Base-by-base conservation (phyloP, 2,888 invertebrate species). In the Acleris laterana region DNA sequence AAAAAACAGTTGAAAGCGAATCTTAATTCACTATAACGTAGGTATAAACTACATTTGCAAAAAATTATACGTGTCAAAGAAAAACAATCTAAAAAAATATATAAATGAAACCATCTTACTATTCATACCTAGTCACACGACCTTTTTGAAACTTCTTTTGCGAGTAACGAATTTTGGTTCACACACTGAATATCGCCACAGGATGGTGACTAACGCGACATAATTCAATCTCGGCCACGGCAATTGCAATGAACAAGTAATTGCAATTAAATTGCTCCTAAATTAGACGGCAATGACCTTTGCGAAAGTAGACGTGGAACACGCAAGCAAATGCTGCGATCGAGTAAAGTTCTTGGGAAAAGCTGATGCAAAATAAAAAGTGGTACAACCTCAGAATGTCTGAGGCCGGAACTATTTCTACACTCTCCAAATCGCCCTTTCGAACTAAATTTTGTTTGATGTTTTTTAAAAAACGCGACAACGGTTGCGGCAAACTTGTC, bases 241-340 rank as follows among this genome's bases (percentile, higher is more conserved):
- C 77, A 76, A 82, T 81, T 80, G 79, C 71, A 71, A 70, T 73
- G 72, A 69, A 73, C 79, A 77, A 74, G 77, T 82, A 78, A 80
- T 81, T 77, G 76, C 76, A 75, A 79, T 79, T 80, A 77, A 72
- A 81, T 82, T 82, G 74, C 69, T 73, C 20, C 38, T 58, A 63
- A 64, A 65, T 71, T 72, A 64, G 64, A 71, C 63, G 71, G 68
- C 72, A 70, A 64, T 69, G 71, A 73, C 70, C 69, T 68, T 70
- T 68, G 68, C 57, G 19, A 56, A 61, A 55, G 49, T 50, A 32
- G 42, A 38, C 59, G 42, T 55, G 63, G 59, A 56, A 44, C 32
- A 56, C 59, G 53, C 53, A 3, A 56, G 25, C 19, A 42, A 50
- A 49, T 44, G 19, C 49, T 50, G 22, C 46, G 17, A 32, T n/a